phyloP scores from a whole-genome alignment of 1,140 invertebrate genomes.

The Leptopilina clavipes region DNA sequence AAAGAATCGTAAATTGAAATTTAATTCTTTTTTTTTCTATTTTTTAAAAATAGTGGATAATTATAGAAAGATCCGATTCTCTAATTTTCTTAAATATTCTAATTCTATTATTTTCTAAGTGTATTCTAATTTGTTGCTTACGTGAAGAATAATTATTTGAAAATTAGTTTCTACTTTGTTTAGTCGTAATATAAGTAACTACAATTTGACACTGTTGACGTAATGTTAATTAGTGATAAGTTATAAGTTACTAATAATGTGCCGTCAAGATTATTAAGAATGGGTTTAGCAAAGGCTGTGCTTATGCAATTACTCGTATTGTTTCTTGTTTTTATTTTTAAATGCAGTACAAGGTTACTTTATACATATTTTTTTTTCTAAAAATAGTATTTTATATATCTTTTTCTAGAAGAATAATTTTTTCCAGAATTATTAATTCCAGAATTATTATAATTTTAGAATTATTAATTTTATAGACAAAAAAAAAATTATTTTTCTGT shows the following conservation, averaged over 20 bases:
- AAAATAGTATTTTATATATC: no score
- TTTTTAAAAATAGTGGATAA: no score
- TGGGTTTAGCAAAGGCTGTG: conserved; percentile 25
- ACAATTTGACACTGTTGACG: conserved; percentile 55
- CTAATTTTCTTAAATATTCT: background rate
- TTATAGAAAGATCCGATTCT: no score
- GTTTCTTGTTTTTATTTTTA: conserved; percentile 35
- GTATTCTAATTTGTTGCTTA: background rate
- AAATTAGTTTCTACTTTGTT: conserved; percentile 23
- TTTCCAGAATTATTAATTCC: no score
- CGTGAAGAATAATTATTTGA: conserved; percentile 9
- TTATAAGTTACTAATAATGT: conserved; percentile 58
- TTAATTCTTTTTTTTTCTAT: no score
- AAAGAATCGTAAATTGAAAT: background rate
- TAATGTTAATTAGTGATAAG: conserved; percentile 28
- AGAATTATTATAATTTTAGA: no score
- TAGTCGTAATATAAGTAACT: conserved; percentile 25
- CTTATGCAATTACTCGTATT: conserved; percentile 23
- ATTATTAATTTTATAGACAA: no score
- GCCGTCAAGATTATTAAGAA: conserved; percentile 45
- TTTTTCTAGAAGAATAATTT: no score
- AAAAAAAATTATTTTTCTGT: no score
- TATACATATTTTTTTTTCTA: background rate
- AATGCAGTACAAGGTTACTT: background rate
- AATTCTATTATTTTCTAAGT: background rate